A percentile compares a stretch with the other conserved stretches of the same genome.
phyloP scores from a whole-genome alignment of 2,888 invertebrate genomes.

The Agriopis leucophaearia region DNA sequence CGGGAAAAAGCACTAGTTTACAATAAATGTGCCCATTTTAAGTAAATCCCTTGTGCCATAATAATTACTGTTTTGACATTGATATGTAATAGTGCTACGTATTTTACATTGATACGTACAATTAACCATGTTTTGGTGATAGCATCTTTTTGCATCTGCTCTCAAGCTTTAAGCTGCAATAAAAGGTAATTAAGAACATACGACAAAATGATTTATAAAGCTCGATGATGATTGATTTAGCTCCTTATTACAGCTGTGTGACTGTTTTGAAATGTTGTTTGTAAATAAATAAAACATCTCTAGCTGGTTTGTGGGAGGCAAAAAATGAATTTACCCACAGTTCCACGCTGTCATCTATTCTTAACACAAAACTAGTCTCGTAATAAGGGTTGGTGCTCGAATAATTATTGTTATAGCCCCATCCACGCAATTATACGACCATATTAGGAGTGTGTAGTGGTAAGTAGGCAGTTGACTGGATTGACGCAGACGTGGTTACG shows the following conservation, averaged over 20 bases:
- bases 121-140: no score
- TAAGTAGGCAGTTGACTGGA: constrained; percentile 40
- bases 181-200: neutral
- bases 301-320: constrained; percentile 34
- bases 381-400: constrained; percentile 41
- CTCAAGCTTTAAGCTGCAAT: no score
- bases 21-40: no score
- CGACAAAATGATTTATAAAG: constrained; percentile 6
- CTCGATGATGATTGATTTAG: no score
- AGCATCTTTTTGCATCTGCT: no score
- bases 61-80: no score
- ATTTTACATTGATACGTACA: no score
- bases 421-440: constrained; percentile 40
- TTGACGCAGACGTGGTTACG: constrained; percentile 37
- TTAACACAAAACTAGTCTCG: constrained; percentile 42
- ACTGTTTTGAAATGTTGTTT: constrained; percentile 42
- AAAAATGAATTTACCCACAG: constrained; percentile 48
- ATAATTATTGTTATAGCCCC: constrained; percentile 42
- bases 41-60: no score
- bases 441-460: constrained; percentile 43
- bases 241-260: constrained; percentile 31
- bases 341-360: constrained; percentile 48
- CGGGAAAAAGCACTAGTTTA: no score
- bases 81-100: no score
- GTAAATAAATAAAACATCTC: constrained; percentile 45